These are phyloP conservation scores for Spongia lamella DNA, from an alignment of 37 sponge, comb jelly and placozoan genomes.

Conservation along the genomic window DNA sequence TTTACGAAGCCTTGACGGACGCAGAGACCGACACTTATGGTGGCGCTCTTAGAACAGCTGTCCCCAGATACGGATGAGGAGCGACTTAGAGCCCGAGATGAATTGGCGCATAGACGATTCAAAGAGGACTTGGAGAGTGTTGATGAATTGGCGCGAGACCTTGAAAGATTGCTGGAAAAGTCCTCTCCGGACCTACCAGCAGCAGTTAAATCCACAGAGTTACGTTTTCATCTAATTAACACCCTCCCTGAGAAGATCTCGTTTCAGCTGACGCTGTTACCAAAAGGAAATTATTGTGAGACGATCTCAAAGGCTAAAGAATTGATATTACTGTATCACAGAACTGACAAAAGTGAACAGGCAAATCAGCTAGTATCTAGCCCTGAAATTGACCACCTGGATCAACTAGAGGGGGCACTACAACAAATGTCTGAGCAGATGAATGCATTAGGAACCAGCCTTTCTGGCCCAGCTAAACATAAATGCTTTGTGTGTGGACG, in stretches of 20 bases:
- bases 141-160: background rate
- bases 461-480: background rate
- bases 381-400: no score
- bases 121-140: background rate
- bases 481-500: background rate
- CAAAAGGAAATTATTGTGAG: no score
- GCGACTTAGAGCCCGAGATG: background rate
- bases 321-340: no score
- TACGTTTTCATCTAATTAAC: background rate
- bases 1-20: slow-evolving; percentile 8
- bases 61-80: slow-evolving; percentile 11
- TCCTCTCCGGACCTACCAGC: background rate
- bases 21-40: background rate
- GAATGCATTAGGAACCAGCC: no score
- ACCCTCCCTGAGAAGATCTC: no score
- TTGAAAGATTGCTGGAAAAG: background rate
- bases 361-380: no score
- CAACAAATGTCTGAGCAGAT: no score
- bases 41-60: background rate
- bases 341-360: no score
- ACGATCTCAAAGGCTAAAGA: no score
- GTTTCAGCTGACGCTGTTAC: no score
- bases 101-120: background rate
- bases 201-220: background rate
- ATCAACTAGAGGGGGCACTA: no score